phyloP scores from a whole-genome alignment of 2,797 vertebrate species.

The Cichlasoma orientale region DNA sequence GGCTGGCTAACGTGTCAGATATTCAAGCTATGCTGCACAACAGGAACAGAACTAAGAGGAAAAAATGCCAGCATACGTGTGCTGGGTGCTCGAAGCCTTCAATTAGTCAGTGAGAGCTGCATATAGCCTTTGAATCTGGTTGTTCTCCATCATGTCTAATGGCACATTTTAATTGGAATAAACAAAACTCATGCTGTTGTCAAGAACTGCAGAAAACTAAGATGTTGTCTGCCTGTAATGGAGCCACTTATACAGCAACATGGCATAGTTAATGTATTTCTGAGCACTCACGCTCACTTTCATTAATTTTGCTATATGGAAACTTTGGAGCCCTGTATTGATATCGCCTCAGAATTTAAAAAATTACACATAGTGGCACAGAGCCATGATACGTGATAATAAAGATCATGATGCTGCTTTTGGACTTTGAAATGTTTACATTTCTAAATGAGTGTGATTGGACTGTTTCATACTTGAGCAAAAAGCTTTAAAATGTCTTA shows the following conservation, averaged over 20 bases:
- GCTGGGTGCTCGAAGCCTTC: neutral
- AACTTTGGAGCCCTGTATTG: neutral
- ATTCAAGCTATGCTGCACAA: neutral
- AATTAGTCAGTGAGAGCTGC: neutral
- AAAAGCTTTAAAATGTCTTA: neutral
- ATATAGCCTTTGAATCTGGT: neutral
- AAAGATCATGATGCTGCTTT: too few relatives aligned
- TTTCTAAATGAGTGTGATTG: neutral
- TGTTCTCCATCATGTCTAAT: neutral
- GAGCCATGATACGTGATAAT: accelerated
- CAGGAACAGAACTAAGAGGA: neutral
- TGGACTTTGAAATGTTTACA: too few relatives aligned
- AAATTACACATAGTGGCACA: neutral
- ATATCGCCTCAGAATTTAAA: neutral
- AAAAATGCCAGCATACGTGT: neutral
- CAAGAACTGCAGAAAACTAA: too few relatives aligned
- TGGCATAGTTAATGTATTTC: too few relatives aligned
- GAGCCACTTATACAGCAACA: too few relatives aligned
- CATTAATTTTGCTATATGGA: accelerated
- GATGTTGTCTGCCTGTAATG: too few relatives aligned
- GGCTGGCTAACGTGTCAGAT: neutral
- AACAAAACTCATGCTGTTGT: neutral
- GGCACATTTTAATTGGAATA: neutral
- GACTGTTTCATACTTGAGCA: neutral
- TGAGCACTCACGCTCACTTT: too few relatives aligned